Conservation (phyloP, 2,797 vertebrate genomes). For the Arnoldichthys spilopterus region DNA sequence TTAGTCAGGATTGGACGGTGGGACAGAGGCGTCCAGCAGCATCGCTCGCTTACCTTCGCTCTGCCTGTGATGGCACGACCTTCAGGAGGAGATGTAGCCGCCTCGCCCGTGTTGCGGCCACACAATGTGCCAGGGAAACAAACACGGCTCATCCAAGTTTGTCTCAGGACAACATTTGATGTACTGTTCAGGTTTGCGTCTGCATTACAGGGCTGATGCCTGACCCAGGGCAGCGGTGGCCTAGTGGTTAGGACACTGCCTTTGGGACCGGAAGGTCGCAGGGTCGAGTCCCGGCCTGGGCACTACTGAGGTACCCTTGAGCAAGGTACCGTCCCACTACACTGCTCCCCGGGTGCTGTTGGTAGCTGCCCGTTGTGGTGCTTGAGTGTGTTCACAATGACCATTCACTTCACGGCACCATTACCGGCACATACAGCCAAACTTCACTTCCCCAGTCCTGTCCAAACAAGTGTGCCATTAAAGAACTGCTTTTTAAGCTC, state of each 20-base stretch:
- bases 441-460: not conserved
- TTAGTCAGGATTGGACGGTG: not conserved
- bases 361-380: not conserved
- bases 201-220: not conserved
- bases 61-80: slow-evolving; percentile 3
- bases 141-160: too few relatives aligned
- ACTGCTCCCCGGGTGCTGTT: too few relatives aligned
- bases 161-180: not conserved
- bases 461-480: not conserved
- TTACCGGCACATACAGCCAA: not conserved
- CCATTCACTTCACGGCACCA: too few relatives aligned
- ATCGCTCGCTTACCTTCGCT: not conserved
- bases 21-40: not conserved
- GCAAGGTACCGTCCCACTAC: too few relatives aligned
- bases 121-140: too few relatives aligned
- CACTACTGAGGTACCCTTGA: too few relatives aligned
- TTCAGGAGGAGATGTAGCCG: not conserved
- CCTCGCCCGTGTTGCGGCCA: too few relatives aligned
- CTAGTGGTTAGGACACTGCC: not conserved
- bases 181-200: not conserved
- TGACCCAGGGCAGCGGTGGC: not conserved
- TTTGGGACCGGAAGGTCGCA: too few relatives aligned
- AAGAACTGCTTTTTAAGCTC: not conserved
- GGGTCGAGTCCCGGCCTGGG: not conserved
- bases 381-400: not conserved